phyloP scores from a whole-genome alignment of 2,113 vertebrate genomes.

The Rattus norvegicus region DNA sequence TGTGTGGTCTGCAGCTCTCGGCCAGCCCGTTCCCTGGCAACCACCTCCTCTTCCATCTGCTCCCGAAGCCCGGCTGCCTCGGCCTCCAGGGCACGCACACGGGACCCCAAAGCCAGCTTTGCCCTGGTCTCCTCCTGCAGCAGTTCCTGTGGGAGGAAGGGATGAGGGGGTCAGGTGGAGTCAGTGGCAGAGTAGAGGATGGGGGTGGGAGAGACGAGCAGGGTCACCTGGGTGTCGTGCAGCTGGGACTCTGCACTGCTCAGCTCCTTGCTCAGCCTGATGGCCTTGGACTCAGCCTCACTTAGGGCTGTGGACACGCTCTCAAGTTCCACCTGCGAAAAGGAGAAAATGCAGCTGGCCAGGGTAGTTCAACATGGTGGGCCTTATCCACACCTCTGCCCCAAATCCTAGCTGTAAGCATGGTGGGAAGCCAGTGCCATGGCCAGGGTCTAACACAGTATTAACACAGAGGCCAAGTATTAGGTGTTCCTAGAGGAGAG shows the following conservation, averaged over 20 bases:
- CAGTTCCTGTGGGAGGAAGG: conserved; percentile 85
- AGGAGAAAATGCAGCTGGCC: background rate
- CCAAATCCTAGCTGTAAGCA: background rate
- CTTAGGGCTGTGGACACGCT: conserved; percentile 85
- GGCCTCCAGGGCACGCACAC: conserved; percentile 91
- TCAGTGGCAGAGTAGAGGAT: background rate
- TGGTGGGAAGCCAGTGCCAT: background rate
- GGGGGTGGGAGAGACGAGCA: fast-evolving
- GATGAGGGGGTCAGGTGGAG: fast-evolving
- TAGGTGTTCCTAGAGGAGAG: background rate
- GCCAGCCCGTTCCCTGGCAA: conserved; percentile 68
- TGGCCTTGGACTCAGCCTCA: conserved; percentile 89
- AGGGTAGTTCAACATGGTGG: fast-evolving
- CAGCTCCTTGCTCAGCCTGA: conserved; percentile 91
- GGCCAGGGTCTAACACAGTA: background rate
- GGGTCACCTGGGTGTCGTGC: conserved; percentile 90
- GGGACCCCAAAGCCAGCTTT: conserved; percentile 90
- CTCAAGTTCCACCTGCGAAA: conserved; percentile 90
- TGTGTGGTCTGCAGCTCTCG: conserved; percentile 60
- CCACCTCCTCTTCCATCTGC: conserved; percentile 92
- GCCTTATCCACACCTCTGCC: background rate
- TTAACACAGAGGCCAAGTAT: background rate
- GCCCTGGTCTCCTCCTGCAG: conserved; percentile 93
- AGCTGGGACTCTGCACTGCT: conserved; percentile 91
- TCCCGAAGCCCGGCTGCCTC: conserved; percentile 90